Base-by-base conservation (phyloP, 2,888 invertebrate species). In the Schrankia costaestrigalis region DNA sequence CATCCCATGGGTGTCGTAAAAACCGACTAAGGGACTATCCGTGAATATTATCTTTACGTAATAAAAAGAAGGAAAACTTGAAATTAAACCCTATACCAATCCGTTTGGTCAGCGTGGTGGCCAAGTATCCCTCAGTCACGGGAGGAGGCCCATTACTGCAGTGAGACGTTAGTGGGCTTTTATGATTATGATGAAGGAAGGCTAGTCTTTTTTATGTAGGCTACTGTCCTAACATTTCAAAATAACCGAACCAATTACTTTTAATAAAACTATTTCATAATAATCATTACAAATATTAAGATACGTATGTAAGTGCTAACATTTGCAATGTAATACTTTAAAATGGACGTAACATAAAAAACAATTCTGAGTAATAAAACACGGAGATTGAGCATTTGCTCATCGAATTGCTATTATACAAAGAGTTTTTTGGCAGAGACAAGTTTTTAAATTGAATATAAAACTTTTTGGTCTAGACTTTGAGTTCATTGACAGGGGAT, bases 401-500 rank as follows among this genome's bases (percentile, higher is more conserved):
- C 74, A 76, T 77, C 73, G 69, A 67, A 71, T 61, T 46, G 58
- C 71, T 70, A 72, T 73, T 76, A 75, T 76, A 54, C n/a, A n/a
- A n/a, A n/a, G 46, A 51, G 53, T 70, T 71, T 79, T 77, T 76
- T 77, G 38, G 43, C 55, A 53, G 49, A 57, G 59, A 62, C 61
- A 63, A 56, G 63, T 58, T 46, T n/a, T 57, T 47, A 51, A 54
- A 53, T 62, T 60, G 56, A 53, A 63, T 56, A 59, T 61, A 63
- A 62, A 58, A n/a, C n/a, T n/a, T 41, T 59, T 56, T 46, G 52
- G 75, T 80, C 81, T 83, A 81, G 83, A 78, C 76, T 63, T 59
- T 2, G 60, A 45, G 84, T 78, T 83, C 82, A 76, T 76, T 85
- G 83, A 46, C 82, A 72, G 81, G 83, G 85, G 85, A 85, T 86